phyloP scores from a whole-genome alignment of 1,140 invertebrate species.

The Delia radicum region DNA sequence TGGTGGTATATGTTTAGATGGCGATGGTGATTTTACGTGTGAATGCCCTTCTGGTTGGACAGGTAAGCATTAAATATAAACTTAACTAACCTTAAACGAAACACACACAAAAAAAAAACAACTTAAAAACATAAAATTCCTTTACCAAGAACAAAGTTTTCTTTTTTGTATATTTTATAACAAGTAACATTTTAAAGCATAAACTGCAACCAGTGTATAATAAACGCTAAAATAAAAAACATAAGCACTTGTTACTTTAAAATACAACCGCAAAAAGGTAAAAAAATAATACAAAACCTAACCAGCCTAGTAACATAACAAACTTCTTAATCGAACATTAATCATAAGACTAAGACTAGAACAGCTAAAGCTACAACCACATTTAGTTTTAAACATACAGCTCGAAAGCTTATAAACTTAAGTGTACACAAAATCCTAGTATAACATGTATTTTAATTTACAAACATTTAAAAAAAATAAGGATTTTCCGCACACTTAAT shows the following conservation, averaged over 20 bases:
- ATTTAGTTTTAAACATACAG: neutral
- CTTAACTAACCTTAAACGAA: neutral
- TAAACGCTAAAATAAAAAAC: conserved; percentile 4
- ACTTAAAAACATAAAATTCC: neutral
- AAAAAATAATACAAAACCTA: neutral
- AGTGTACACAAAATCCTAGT: neutral
- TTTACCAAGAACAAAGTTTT: neutral
- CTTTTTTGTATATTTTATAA: neutral
- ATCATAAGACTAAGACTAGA: neutral
- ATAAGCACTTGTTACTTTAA: conserved; percentile 11
- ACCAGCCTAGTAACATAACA: conserved; percentile 16
- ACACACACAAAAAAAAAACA: neutral
- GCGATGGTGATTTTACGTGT: conserved; percentile 72
- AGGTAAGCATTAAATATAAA: conserved; percentile 57
- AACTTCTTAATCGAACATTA: conserved; percentile 7
- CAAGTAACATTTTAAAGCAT: conserved; percentile 20
- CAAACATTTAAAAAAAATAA: no score
- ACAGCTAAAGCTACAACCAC: neutral
- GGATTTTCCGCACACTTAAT: no score
- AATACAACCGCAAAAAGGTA: neutral
- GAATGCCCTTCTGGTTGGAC: conserved; percentile 77
- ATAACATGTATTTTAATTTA: neutral
- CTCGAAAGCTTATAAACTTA: neutral
- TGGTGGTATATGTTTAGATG: conserved; percentile 75
- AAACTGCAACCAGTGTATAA: conserved; percentile 18